Evolutionary conservation across 2,888 invertebrate species (phyloP), one percentile per base, ranked within the genome.

Genomic region (Protonemura montana): DNA sequence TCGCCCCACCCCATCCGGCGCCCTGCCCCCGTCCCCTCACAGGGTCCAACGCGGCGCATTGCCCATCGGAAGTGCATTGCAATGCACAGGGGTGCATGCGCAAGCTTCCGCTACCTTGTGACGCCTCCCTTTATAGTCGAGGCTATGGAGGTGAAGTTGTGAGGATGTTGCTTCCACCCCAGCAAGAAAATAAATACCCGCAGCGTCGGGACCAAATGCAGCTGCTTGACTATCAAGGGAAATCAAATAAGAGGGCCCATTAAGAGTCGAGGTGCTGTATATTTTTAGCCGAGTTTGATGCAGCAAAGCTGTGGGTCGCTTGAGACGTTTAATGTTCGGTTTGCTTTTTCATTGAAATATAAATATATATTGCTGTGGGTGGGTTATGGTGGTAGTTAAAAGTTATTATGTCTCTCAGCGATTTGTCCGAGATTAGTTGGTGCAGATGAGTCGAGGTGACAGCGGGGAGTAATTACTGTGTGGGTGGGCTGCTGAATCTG

Each of bases 41-140:
- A n/a, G n/a, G n/a, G n/a, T n/a, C n/a, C n/a, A n/a, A n/a, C n/a
- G n/a, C 35, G 35, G 35, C 10, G 35, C 35, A 35, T 35, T 35
- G 35, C 35, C 35, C 59, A 21, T 59, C 59, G 59, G 59, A 59
- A 7, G 59, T 59, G 13, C 59, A 59, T 59, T 59, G 59, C 7
- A 59, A 59, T 59, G 59, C 59, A 21, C 59, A 21, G 59, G 16
- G 59, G 59, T 21, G 59, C 16, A 10, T 10, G 59, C 13, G 59
- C 59, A 59, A 7, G 59, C 59, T 59, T 59, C 59, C 59, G 59
- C 59, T 59, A 59, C 59, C 59, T 59, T 59, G 59, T 59, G 59
- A 21, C 59, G 59, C 35, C 35, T 35, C 35, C 35, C 35, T 35
- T 35, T 35, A 35, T 35, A 35, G 35, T 6, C 35, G 10, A 10